Evolutionary conservation across 2,113 vertebrate species (phyloP).

Genomic region (Porphyrio hochstetteri): DNA sequence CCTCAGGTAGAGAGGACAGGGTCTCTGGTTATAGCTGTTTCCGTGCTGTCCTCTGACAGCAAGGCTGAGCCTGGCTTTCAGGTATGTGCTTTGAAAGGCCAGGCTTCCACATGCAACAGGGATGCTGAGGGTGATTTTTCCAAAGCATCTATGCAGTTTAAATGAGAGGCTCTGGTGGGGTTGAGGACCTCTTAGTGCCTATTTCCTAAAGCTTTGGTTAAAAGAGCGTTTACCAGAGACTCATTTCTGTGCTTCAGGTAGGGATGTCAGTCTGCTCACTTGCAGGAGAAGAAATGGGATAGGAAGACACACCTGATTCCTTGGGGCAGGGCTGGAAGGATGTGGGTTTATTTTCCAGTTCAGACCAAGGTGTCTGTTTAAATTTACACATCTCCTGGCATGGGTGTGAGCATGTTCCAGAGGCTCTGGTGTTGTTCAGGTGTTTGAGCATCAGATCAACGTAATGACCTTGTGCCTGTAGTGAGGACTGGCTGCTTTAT

Average conservation of each 20-base stretch:
- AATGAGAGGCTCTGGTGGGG: background rate
- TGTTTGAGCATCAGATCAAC: background rate
- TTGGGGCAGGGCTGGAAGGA: background rate
- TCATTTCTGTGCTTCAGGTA: rapidly evolving
- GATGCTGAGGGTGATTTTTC: background rate
- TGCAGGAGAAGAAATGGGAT: background rate
- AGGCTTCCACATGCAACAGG: rapidly evolving
- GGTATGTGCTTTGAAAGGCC: background rate
- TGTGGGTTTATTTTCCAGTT: background rate
- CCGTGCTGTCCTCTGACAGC: background rate
- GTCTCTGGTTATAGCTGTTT: rapidly evolving
- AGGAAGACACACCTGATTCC: background rate
- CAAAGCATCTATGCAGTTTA: background rate
- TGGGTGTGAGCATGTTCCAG: background rate
- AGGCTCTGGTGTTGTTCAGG: background rate
- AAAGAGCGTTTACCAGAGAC: background rate
- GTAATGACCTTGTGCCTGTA: background rate
- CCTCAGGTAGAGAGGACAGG: rapidly evolving
- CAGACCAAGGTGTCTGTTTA: background rate
- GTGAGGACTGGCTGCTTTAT: background rate
- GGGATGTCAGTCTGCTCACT: background rate
- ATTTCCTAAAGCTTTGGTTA: background rate
- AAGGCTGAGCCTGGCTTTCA: background rate
- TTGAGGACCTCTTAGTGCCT: background rate
- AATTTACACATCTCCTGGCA: background rate